Base-by-base conservation (phyloP, 2,888 invertebrate species). In the Melieria omissa region DNA sequence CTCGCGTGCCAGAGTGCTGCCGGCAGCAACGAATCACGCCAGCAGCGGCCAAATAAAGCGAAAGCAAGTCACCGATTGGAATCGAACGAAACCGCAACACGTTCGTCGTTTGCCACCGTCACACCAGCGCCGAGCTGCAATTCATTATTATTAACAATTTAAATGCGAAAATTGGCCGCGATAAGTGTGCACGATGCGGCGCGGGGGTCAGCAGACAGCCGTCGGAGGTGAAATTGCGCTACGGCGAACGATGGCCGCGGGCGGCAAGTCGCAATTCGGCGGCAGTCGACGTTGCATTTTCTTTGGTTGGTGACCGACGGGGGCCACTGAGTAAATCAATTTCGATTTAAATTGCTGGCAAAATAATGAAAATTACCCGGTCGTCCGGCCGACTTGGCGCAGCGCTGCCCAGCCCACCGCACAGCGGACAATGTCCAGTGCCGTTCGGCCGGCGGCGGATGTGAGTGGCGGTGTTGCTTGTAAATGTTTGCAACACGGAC, bases 331-430 rank as follows among this genome's bases (percentile, higher is more conserved):
- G 58, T 47, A 64, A 70, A 64, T 70, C 63, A 64, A 70, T 64
- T 64, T 70, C 64, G 58, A 57, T 64, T 70, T 47, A 64, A 70
- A 70, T 70, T 64, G 64, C 58, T 58, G 58, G 57, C 8, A 10
- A 49, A 63, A 63, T 70, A 64, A 49, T 64, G 70, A 70, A 63
- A 70, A 58, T 70, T 47, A 49, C 49, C 60, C 29, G 44, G 8
- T 42, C 29, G 52, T 12, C 64, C 5, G 58, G 29, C 29, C 29
- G 29, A 29, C 29, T 29, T 3, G 29, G 29, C 29, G 2, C 3
- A 29, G 29, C 29, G 29, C 29, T 29, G 29, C 29, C 29, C 29
- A 29, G 29, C 29, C 29, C 29, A 29, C 2, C 14, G 16, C 16
- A 5, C 5, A 9, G 41, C 4, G 58, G 14, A 58, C 16, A 57